phyloP scores from a whole-genome alignment of 2,797 vertebrate species.

The Lagorchestes hirsutus region DNA sequence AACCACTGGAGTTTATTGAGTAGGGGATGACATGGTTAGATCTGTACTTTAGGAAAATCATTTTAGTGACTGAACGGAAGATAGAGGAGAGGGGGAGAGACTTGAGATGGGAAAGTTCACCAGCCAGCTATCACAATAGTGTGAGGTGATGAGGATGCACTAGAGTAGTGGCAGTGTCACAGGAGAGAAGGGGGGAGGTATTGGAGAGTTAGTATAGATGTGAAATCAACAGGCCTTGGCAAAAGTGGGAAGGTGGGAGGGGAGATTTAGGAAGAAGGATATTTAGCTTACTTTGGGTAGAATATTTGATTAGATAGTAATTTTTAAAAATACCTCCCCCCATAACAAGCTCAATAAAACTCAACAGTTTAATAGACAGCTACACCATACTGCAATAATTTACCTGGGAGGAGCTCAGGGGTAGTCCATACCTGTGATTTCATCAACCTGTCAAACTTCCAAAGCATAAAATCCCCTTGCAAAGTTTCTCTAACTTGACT shows the following conservation, averaged over 20 bases:
- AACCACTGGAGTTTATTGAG: neutral
- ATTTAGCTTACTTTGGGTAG: neutral
- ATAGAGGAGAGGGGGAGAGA: no score
- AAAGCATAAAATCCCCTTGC: neutral
- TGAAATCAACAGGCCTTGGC: neutral
- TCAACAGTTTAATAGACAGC: neutral
- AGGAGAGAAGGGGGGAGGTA: neutral
- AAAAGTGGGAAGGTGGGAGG: neutral
- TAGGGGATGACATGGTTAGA: neutral
- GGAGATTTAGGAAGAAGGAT: neutral
- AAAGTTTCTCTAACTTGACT: neutral
- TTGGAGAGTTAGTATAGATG: neutral
- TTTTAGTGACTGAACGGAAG: no score
- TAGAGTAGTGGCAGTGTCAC: neutral
- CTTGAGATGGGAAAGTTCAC: no score
- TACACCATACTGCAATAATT: neutral
- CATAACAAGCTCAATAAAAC: neutral
- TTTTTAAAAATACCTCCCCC: neutral
- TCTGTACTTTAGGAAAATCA: neutral
- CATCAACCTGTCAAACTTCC: neutral
- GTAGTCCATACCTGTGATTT: neutral
- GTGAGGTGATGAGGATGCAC: neutral
- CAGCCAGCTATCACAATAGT: neutral
- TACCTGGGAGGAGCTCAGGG: neutral
- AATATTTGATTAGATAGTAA: neutral